phyloP scores from a whole-genome alignment of 2,888 invertebrate genomes.

The Drosophila maculinotata region DNA sequence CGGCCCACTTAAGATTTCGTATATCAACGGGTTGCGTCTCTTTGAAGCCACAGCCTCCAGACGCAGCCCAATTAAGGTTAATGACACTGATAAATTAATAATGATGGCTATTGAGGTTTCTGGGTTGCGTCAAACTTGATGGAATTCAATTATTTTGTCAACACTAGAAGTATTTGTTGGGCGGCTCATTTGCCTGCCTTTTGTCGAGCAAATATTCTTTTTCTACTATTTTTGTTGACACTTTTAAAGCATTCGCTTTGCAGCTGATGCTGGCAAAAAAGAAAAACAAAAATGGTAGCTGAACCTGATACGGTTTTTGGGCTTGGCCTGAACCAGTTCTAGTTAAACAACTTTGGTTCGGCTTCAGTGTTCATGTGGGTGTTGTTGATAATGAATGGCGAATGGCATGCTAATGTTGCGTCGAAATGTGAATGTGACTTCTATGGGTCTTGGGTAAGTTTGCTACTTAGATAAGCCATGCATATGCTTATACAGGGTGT shows the following conservation, averaged over 20 bases:
- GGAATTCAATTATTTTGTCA: slow-evolving; percentile 68
- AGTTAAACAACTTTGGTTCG: slow-evolving; percentile 31
- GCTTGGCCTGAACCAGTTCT: slow-evolving; percentile 19
- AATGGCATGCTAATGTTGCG: slow-evolving; percentile 25
- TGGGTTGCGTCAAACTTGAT: slow-evolving; percentile 63
- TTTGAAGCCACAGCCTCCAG: slow-evolving; percentile 16
- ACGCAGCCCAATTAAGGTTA: slow-evolving; percentile 69
- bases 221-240: slow-evolving; percentile 3
- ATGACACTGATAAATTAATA: slow-evolving; percentile 75
- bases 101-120: slow-evolving; percentile 70
- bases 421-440: slow-evolving; percentile 2
- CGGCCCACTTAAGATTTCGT: slow-evolving; percentile 1
- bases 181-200: neutral
- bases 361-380: slow-evolving; percentile 28
- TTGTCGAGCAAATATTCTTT: neutral
- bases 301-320: slow-evolving; percentile 11
- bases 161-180: slow-evolving; percentile 12
- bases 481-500: slow-evolving; percentile 20
- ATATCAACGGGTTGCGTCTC: slow-evolving; percentile 1
- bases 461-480: slow-evolving; percentile 21
- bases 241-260: slow-evolving; percentile 4
- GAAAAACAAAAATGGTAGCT: neutral
- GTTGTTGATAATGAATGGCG: slow-evolving; percentile 2
- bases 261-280: neutral
- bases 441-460: slow-evolving; percentile 8